Evolutionary conservation across 2,888 invertebrate species (phyloP), one percentile per base, ranked within the genome.

Genomic region (Oligia fasciuncula): DNA sequence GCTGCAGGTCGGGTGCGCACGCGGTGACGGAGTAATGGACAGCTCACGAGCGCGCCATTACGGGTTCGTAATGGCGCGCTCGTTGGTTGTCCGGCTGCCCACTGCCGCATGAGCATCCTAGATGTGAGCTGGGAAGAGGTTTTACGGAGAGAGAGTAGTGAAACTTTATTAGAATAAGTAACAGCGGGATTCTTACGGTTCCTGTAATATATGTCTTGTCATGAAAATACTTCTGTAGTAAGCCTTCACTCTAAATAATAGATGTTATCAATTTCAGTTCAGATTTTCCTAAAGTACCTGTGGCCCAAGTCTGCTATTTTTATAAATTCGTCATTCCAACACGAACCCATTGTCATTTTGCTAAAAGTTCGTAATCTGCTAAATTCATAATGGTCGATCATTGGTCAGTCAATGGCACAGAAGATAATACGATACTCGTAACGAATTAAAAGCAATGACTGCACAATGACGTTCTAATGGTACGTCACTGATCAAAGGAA

Each of bases 21-120:
- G 86, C 91, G 91, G 92, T 91, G 94, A 92, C 92, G 91, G 89
- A 88, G 87, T 95, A 94, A 95, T 95, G 90, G 93, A 92, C 92
- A 91, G 90, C 92, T 94, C 95, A 95, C 95, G 95, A 94, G 84
- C 89, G 87, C 82, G 84, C 91, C 77, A 94, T 94, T 94, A 94
- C 91, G 73, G n/a, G n/a, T n/a, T n/a, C n/a, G n/a, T n/a, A n/a
- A n/a, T n/a, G n/a, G n/a, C n/a, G n/a, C n/a, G n/a, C n/a, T n/a
- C n/a, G n/a, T n/a, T n/a, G n/a, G n/a, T n/a, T n/a, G n/a, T 87
- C 85, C 90, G 84, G 89, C 84, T 91, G 91, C 87, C 84, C 80
- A 76, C 78, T 79, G 82, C 77, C 75, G 79, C 80, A 83, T 77
- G 77, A 73, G 68, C 76, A 79, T 23, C 62, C 70, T 74, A 74